A percentile compares a stretch with the other conserved stretches of the same genome.
These are phyloP conservation scores for Chiloscyllium punctatum DNA, from an alignment of 2,797 vertebrate genomes.

Conservation along the genomic window DNA sequence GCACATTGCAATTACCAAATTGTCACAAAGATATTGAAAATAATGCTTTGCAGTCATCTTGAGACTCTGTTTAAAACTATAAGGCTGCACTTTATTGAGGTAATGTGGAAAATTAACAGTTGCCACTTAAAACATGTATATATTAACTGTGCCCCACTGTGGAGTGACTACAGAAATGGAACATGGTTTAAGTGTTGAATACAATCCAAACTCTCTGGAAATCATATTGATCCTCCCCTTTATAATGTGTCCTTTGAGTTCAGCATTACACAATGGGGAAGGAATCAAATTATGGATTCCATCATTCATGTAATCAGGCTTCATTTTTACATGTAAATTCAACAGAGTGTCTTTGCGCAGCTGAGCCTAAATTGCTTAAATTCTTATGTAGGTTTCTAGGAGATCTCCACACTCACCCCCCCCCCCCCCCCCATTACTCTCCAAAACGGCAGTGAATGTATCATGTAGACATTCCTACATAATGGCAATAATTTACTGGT, in stretches of 20 bases:
- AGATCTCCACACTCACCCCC: too few species aligned
- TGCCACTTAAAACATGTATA: not conserved
- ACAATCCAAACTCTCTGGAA: not conserved
- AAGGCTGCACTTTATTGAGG: not conserved
- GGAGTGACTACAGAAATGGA: not conserved
- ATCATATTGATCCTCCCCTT: not conserved
- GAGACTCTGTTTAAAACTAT: not conserved
- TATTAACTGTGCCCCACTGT: not conserved
- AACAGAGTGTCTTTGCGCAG: not conserved
- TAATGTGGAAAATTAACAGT: not conserved
- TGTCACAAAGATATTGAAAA: not conserved
- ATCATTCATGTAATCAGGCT: not conserved
- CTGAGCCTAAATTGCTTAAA: not conserved
- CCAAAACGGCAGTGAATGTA: too few species aligned
- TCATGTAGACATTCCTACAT: too few species aligned
- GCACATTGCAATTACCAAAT: not conserved
- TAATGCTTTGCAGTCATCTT: too few species aligned
- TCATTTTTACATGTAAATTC: not conserved
- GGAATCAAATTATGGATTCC: slow-evolving; percentile 6
- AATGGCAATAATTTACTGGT: too few species aligned
- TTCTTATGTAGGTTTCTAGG: too few species aligned
- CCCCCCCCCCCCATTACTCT: too few species aligned
- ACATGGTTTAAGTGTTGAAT: not conserved
- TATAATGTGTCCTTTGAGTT: not conserved
- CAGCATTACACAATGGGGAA: not conserved